Base-by-base conservation (phyloP, 2,888 invertebrate genomes). In the Linyphia triangularis region DNA sequence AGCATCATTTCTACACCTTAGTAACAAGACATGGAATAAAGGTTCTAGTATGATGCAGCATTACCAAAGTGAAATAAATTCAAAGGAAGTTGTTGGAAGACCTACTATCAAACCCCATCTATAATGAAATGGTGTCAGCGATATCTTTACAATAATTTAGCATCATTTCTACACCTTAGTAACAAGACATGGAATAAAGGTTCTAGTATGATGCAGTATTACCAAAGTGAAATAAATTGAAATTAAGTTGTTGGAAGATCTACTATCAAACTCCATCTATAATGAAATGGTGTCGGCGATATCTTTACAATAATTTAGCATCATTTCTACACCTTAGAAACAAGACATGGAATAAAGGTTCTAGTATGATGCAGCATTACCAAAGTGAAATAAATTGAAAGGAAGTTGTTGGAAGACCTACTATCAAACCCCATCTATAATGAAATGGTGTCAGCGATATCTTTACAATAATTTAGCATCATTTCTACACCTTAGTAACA, bases 241-340 rank as follows among this genome's bases (percentile, higher is more conserved):
- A 28, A 3, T 7, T 3, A 28, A 10, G n/a, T n/a, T 88, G 84
- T 89, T 9, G 19, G 43, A 79, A 67, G 70, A 40, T 10, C 81
- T 85, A 84, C 85, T 84, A 90, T 70, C 73, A 67, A 90, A 89
- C 63, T 63, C 84, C 63, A 78, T 57, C 85, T 51, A 73, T 77
- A 28, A 59, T 22, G 28, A 13, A 30, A 61, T 82, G 81, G 85
- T 73, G 84, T 81, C 63, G 88, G 78, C 70, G 86, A 88, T 70
- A 75, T 43, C 67, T 67, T 37, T 37, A 6, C 7, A 13, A 40
- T 78, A 3, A 78, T 78, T 3, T 78, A 40, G 63, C 77, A 78
- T 3, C 61, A 61, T 26, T 28, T 26, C 77, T 78, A 63, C 77
- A 78, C 77, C 65, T 40, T 22, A 2, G 13, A 10, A 3, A 24